Evolutionary conservation across 2,113 vertebrate species (phyloP).

Genomic region (Pyxicephalus adspersus): DNA sequence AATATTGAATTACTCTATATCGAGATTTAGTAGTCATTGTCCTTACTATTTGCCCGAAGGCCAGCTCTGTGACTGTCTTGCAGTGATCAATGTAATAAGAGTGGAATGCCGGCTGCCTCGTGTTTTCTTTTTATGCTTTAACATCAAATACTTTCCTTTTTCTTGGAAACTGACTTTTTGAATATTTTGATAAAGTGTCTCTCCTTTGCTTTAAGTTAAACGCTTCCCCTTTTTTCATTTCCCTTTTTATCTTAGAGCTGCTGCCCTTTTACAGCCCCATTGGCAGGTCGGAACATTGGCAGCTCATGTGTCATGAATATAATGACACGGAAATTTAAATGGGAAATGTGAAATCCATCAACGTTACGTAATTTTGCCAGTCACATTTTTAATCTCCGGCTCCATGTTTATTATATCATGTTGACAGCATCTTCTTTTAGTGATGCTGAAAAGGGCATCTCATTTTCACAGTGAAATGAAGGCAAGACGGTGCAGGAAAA

Average conservation of each 20-base stretch:
- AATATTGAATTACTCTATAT: no score
- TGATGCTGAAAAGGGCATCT: constrained; percentile 50
- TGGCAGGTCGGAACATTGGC: constrained; percentile 17
- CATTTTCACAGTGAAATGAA: not conserved
- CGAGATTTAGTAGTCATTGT: no score
- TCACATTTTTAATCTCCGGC: constrained; percentile 45
- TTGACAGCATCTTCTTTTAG: constrained; percentile 48
- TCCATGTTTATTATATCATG: constrained; percentile 45
- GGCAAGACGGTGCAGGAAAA: not conserved
- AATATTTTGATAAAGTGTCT: not conserved
- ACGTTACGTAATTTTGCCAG: constrained; percentile 35
- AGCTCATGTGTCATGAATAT: constrained; percentile 14
- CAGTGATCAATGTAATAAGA: no score
- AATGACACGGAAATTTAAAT: constrained; percentile 33
- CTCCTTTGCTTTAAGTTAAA: not conserved
- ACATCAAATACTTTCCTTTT: no score
- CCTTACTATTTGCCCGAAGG: no score
- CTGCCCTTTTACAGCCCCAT: constrained; percentile 20
- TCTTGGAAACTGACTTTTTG: not conserved
- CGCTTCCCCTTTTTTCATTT: constrained; percentile 2
- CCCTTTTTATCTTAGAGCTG: constrained; percentile 13
- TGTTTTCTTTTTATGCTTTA: no score
- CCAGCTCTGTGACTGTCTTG: no score
- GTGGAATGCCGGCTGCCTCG: no score
- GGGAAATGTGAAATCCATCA: constrained; percentile 51